A percentile compares a stretch with the other conserved stretches of the same genome.
These are phyloP conservation scores for Cydia pomonella DNA, from an alignment of 1,140 invertebrate species.

Conservation along the genomic window DNA sequence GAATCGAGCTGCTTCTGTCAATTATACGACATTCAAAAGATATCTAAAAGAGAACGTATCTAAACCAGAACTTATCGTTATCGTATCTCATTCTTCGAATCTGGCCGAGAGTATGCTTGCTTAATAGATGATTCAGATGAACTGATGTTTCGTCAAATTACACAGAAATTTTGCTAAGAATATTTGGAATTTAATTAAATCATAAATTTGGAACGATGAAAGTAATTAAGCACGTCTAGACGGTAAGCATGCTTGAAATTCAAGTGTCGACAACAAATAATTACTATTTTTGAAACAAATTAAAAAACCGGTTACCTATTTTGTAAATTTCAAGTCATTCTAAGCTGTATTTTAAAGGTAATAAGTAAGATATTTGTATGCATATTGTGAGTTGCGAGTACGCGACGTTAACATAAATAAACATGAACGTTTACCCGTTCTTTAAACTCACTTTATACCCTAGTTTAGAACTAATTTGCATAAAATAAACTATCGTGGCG, in stretches of 20 bases:
- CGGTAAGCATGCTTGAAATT: neutral
- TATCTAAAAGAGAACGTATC: no score
- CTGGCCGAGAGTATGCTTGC: no score
- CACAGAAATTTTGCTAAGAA: neutral
- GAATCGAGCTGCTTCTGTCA: no score
- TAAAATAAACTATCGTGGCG: conserved; percentile 2
- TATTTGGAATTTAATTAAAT: neutral
- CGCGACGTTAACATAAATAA: neutral
- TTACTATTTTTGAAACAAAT: neutral
- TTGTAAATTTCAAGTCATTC: neutral
- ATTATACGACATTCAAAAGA: no score
- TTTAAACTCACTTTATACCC: conserved; percentile 1
- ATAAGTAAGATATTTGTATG: neutral
- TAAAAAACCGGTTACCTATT: neutral
- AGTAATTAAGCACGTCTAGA: neutral
- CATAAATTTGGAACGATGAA: neutral
- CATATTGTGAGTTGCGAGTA: neutral
- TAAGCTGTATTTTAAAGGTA: neutral
- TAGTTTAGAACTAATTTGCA: neutral
- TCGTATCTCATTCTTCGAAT: no score
- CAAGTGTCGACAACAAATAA: neutral
- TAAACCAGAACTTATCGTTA: no score
- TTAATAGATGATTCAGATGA: neutral
- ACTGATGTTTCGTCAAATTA: neutral
- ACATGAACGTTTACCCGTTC: neutral